These are phyloP conservation scores for Echeneis naucrates DNA, from an alignment of 2,797 vertebrate species.

Conservation along the genomic window DNA sequence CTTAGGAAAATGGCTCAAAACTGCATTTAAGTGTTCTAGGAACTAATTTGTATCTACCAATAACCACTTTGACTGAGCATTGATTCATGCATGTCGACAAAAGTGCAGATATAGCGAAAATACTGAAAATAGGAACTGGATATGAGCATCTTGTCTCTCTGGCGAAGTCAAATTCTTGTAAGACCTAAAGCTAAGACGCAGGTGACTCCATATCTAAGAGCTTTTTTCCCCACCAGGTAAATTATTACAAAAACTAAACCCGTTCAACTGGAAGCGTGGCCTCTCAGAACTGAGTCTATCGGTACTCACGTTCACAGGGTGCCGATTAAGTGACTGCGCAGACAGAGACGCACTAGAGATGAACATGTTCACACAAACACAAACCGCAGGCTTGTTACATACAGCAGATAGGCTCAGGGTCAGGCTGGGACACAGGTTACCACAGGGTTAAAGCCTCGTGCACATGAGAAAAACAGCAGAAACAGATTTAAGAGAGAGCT, in stretches of 20 bases:
- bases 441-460: constrained; percentile 82
- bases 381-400: constrained; percentile 64
- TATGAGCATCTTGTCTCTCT: not conserved
- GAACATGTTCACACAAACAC: constrained; percentile 54
- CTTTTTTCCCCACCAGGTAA: constrained; percentile 17
- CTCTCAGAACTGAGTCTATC: constrained; percentile 9
- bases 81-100: not conserved
- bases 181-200: not conserved
- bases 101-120: not conserved
- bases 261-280: constrained; percentile 1
- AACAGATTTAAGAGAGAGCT: constrained; percentile 83
- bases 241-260: not conserved
- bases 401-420: constrained; percentile 69
- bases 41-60: not conserved
- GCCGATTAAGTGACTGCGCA: constrained; percentile 33
- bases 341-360: constrained; percentile 37
- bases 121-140: not conserved
- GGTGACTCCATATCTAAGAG: constrained; percentile 4
- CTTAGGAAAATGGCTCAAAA: not conserved
- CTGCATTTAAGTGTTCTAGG: not conserved
- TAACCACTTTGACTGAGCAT: not conserved
- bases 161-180: not conserved
- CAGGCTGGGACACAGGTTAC: constrained; percentile 81
- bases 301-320: constrained; percentile 40
- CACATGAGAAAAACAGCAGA: constrained; percentile 85